Base-by-base conservation (phyloP, 1,140 invertebrate species). In the Trissolcus basalis region DNA sequence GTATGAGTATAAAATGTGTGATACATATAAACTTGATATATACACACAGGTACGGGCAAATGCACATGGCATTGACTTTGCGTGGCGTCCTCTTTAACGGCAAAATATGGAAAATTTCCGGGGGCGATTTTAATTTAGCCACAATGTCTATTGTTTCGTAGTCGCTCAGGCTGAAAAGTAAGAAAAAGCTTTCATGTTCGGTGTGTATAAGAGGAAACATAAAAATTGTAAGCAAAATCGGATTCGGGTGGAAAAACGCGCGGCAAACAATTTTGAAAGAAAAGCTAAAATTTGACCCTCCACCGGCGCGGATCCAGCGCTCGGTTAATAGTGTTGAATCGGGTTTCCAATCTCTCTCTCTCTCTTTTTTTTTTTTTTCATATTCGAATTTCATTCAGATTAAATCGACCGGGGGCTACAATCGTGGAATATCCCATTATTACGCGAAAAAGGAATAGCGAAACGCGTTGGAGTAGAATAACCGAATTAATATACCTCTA, bases 91-190 rank as follows among this genome's bases (percentile, higher is more conserved):
- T 80, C 81, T 85, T 83, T 80, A 84, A 74, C 79, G 76, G 78
- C 81, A 77, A 85, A 86, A 88, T 87, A 85, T 86, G 85, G 82
- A 86, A 88, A 86, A 79, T 85, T 53, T 64, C 87, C 85, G 83
- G 80, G 83, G 87, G 87, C 86, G 83, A 80, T 88, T 88, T 88
- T 88, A 87, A 88, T 88, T 88, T 86, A 85, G 81, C 87, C 84
- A 83, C 84, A 86, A 85, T 85, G 82, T 87, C 85, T 86, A 86
- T 88, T 88, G 86, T 87, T 86, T 83, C 78, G 65, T 71, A 72
- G 77, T 78, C 71, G 60, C 81, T 73, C 61, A 54, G 51, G 15
- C 58, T 59, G 65, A 73, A 77, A 80, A 74, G 81, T 80, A 84
- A 82, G 82, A 83, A 76, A 81, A 80, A 68, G 71, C 60, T 59